phyloP scores from a whole-genome alignment of 2,888 invertebrate genomes.

The Masnerella sp. region DNA sequence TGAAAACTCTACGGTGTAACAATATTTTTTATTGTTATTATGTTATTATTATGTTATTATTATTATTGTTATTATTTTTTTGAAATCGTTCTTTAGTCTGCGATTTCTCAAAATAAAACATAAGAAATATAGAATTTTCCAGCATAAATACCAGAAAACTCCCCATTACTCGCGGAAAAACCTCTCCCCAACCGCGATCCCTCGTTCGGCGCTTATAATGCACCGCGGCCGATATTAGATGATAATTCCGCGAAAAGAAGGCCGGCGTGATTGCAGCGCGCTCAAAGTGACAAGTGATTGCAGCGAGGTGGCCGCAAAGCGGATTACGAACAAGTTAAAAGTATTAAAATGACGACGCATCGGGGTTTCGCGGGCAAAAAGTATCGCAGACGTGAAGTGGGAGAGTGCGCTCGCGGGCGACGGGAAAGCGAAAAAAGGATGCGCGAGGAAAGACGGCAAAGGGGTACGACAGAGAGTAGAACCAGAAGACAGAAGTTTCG shows the following conservation, averaged over 20 bases:
- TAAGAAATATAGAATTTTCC: too few relatives aligned
- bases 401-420: slow-evolving; percentile 29
- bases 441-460: slow-evolving; percentile 59
- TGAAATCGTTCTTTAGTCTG: too few relatives aligned
- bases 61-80: too few relatives aligned
- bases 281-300: slow-evolving; percentile 55
- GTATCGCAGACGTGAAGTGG: slow-evolving; percentile 52
- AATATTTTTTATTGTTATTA: too few relatives aligned
- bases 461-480: slow-evolving; percentile 58
- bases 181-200: too few relatives aligned
- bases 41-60: too few relatives aligned
- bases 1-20: too few relatives aligned
- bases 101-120: too few relatives aligned
- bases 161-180: too few relatives aligned
- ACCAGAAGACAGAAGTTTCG: slow-evolving; percentile 58
- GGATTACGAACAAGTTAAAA: slow-evolving; percentile 74
- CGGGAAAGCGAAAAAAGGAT: slow-evolving; percentile 59
- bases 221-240: too few relatives aligned
- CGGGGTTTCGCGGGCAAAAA: slow-evolving; percentile 63
- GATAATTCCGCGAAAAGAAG: not conserved
- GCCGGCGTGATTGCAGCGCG: slow-evolving; percentile 28
- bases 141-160: too few relatives aligned
- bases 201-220: too few relatives aligned
- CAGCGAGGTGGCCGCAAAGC: slow-evolving; percentile 65
- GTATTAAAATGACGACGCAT: slow-evolving; percentile 76